Evolutionary conservation across 2,888 invertebrate species (phyloP).

Genomic region (Sarcophaga variegata): DNA sequence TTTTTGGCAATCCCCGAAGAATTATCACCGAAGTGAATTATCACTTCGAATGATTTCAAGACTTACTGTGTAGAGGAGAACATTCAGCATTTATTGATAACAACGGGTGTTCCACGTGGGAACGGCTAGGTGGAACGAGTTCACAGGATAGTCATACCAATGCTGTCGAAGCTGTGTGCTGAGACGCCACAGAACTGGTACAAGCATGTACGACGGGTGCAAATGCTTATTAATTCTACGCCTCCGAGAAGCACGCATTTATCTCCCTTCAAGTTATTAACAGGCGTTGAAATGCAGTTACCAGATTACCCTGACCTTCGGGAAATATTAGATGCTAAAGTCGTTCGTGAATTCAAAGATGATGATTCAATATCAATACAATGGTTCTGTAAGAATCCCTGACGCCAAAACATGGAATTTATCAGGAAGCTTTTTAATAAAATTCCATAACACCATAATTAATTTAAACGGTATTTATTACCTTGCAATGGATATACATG

Average conservation of each 20-base stretch:
- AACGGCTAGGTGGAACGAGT: conserved; percentile 66
- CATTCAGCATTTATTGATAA: conserved; percentile 39
- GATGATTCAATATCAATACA: too few relatives aligned
- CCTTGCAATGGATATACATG: too few relatives aligned
- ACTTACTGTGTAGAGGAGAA: not conserved
- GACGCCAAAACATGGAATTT: too few relatives aligned
- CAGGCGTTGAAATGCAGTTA: conserved; percentile 56
- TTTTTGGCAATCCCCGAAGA: too few relatives aligned
- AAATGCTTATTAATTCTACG: conserved; percentile 68
- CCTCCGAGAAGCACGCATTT: conserved; percentile 49
- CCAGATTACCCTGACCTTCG: conserved; percentile 33
- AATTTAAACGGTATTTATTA: too few relatives aligned
- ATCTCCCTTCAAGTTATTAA: conserved; percentile 53
- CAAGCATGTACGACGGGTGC: conserved; percentile 28
- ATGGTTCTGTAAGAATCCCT: too few relatives aligned
- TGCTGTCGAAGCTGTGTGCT: conserved; percentile 76
- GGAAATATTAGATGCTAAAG: conserved; percentile 30
- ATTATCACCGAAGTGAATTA: too few relatives aligned
- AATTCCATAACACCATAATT: too few relatives aligned
- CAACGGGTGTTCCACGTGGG: conserved; percentile 61
- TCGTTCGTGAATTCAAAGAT: too few relatives aligned
- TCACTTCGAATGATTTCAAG: too few relatives aligned
- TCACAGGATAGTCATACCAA: conserved; percentile 73
- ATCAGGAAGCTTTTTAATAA: too few relatives aligned
- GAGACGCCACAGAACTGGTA: conserved; percentile 74